These are phyloP conservation scores for Eurosta solidaginis DNA, from an alignment of 1,140 invertebrate species.

Conservation along the genomic window DNA sequence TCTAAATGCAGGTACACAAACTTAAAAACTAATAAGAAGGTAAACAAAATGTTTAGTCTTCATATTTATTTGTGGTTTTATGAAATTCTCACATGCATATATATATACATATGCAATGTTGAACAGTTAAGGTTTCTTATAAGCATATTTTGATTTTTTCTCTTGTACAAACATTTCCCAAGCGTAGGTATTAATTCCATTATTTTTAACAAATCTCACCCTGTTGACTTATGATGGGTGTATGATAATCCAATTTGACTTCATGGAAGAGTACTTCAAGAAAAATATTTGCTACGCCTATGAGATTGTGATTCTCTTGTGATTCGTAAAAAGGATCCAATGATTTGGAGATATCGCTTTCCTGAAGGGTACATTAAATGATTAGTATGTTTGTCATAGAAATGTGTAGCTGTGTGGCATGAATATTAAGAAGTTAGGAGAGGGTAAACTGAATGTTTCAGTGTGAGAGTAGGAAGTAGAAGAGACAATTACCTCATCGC, in stretches of 20 bases:
- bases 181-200: too few relatives aligned
- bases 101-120: too few relatives aligned
- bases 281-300: constrained; percentile 98
- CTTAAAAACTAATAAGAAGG: too few relatives aligned
- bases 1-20: too few relatives aligned
- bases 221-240: constrained; percentile 98
- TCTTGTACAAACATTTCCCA: too few relatives aligned
- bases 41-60: too few relatives aligned
- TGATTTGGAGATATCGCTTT: constrained; percentile 63
- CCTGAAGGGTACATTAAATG: constrained; percentile 39
- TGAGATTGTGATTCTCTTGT: constrained; percentile 96
- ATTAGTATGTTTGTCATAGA: not conserved
- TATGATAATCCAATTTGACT: constrained; percentile 94
- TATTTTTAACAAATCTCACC: too few relatives aligned
- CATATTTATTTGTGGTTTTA: too few relatives aligned
- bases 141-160: too few relatives aligned
- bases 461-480: not conserved
- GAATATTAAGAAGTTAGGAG: too few relatives aligned
- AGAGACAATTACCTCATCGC: constrained; percentile 57
- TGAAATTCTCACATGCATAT: too few relatives aligned
- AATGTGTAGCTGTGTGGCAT: not conserved
- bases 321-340: constrained; percentile 93
- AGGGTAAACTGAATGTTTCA: not conserved
- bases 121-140: too few relatives aligned
- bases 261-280: constrained; percentile 95